Percentiles rank a stretch among this genome's conserved stretches.
phyloP scores from a whole-genome alignment of 2,113 vertebrate genomes.

The Passer montanus region DNA sequence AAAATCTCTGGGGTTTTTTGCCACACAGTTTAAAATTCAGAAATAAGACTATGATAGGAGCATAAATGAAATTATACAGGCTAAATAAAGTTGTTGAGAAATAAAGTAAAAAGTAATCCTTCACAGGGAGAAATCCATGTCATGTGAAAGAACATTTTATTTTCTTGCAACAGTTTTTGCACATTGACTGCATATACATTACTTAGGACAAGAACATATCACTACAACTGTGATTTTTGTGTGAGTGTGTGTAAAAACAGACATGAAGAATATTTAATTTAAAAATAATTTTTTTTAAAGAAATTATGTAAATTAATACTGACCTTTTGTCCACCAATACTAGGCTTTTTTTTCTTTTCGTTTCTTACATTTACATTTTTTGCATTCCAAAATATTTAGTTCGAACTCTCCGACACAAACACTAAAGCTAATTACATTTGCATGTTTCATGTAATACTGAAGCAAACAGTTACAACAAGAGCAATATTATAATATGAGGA shows the following conservation, averaged over 20 bases:
- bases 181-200: background rate
- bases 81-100: background rate
- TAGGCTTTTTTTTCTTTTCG: background rate
- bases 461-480: background rate
- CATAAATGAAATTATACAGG: background rate
- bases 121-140: background rate
- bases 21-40: background rate
- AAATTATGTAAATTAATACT: background rate
- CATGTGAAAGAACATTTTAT: background rate
- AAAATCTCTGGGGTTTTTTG: background rate
- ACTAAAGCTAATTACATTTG: background rate
- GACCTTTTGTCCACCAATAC: background rate
- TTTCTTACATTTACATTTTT: background rate
- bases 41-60: background rate
- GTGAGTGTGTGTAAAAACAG: background rate
- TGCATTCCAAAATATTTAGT: background rate
- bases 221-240: fast-evolving
- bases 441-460: background rate
- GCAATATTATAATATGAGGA: background rate
- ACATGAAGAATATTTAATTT: background rate
- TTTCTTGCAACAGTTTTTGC: background rate
- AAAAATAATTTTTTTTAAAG: background rate
- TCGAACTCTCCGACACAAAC: background rate
- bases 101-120: background rate
- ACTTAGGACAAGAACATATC: fast-evolving